Percentiles rank a stretch among this genome's conserved stretches.
Evolutionary conservation across 2,113 vertebrate species (phyloP).

Genomic region (Silurus asotus): DNA sequence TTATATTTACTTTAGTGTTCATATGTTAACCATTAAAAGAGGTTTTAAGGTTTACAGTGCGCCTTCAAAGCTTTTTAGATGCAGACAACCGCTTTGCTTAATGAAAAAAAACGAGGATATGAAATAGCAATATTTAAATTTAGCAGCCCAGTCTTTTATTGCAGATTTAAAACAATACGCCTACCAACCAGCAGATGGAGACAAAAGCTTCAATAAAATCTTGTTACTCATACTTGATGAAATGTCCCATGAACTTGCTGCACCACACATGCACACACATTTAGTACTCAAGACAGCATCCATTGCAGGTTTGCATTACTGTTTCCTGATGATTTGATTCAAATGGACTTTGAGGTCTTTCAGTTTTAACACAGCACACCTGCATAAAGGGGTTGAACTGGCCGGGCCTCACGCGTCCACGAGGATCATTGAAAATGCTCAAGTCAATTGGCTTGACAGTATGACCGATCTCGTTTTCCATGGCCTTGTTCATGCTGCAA

Average conservation of each 20-base stretch:
- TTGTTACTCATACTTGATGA: background rate
- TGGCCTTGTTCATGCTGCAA: constrained; percentile 60
- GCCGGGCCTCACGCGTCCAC: constrained; percentile 52
- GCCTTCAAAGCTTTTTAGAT: background rate
- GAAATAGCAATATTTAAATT: background rate
- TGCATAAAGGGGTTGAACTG: constrained; percentile 55
- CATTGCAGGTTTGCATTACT: constrained; percentile 37
- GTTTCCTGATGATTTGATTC: constrained; percentile 58
- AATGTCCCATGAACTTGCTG: constrained; percentile 30
- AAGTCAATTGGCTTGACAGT: constrained; percentile 42
- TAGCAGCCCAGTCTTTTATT: background rate
- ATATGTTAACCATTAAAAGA: constrained; percentile 6
- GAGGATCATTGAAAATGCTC: constrained; percentile 55
- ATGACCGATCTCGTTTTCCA: constrained; percentile 47
- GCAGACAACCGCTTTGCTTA: background rate
- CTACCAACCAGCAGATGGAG: constrained; percentile 64
- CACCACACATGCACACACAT: constrained; percentile 12
- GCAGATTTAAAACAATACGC: background rate
- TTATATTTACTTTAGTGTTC: background rate
- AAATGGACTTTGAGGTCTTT: constrained; percentile 67
- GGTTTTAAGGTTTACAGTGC: background rate
- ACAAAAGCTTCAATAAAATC: constrained; percentile 56
- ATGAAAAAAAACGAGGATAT: background rate
- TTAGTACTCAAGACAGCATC: constrained; percentile 3
- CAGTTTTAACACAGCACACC: constrained; percentile 54